phyloP scores from a whole-genome alignment of 1,140 invertebrate species.

The Trichomalopsis sarcophagae region DNA sequence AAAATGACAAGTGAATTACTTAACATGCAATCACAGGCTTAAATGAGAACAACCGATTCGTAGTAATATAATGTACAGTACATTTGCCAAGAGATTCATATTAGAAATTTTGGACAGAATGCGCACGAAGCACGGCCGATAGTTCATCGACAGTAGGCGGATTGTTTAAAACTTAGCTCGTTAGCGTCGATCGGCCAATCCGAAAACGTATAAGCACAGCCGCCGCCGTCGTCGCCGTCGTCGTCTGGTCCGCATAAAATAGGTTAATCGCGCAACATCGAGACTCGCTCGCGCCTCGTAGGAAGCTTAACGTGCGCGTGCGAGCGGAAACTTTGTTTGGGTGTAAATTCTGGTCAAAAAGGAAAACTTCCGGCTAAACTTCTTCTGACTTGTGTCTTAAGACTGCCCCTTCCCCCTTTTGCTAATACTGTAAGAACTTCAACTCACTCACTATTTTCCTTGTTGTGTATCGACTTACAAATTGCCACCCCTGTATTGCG shows the following conservation, averaged over 20 bases:
- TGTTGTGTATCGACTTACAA: too few species aligned
- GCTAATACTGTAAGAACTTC: not conserved
- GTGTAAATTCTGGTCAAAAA: constrained; percentile 39
- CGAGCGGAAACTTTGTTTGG: constrained; percentile 36
- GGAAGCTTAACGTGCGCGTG: constrained; percentile 18
- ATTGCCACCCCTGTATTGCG: too few species aligned
- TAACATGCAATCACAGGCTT: not conserved
- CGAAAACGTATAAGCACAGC: constrained; percentile 35
- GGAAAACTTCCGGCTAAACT: constrained; percentile 41
- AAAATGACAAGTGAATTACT: not conserved
- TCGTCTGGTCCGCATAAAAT: constrained; percentile 39
- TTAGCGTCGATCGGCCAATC: constrained; percentile 46
- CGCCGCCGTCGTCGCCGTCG: not conserved
- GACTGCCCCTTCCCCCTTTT: not conserved
- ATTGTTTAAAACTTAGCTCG: constrained; percentile 51
- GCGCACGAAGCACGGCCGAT: constrained; percentile 6
- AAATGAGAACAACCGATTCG: not conserved
- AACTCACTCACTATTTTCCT: not conserved
- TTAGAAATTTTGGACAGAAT: constrained; percentile 42
- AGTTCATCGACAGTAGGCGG: constrained; percentile 35
- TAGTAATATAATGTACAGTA: constrained; percentile 3
- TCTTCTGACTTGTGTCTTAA: not conserved
- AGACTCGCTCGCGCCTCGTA: not conserved
- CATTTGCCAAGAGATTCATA: constrained; percentile 44
- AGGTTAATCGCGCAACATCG: constrained; percentile 47